Conservation (phyloP, 2,797 vertebrate genomes). For the Chlorospingus flavigularis region DNA sequence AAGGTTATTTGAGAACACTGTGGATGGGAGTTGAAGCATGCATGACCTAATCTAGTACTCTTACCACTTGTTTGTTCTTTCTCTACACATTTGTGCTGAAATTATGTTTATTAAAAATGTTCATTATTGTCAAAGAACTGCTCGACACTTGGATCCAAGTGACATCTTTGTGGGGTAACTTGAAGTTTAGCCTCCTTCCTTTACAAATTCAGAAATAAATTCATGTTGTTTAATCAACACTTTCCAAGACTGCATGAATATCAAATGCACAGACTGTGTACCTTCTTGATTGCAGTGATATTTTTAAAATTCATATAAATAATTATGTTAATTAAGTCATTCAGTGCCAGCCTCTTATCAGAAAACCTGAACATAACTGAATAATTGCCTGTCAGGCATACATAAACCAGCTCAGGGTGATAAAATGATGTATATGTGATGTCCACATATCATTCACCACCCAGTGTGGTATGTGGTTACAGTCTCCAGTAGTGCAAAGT, state of each 20-base stretch:
- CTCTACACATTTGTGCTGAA: not conserved
- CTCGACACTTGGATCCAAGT: not conserved
- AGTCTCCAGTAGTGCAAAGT: not conserved
- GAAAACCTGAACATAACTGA: conserved; percentile 42
- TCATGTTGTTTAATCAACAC: conserved; percentile 64
- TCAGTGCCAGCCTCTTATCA: conserved; percentile 37
- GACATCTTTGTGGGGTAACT: not conserved
- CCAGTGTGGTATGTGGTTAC: not conserved
- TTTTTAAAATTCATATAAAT: conserved; percentile 73
- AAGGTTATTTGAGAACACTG: not conserved
- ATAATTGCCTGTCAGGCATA: conserved; percentile 35
- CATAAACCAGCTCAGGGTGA: conserved; percentile 6
- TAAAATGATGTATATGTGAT: not conserved
- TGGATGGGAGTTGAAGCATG: not conserved
- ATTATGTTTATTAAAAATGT: not conserved
- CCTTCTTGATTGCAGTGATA: conserved; percentile 69
- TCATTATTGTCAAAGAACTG: not conserved
- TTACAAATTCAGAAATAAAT: conserved; percentile 17
- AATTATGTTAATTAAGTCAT: conserved; percentile 76
- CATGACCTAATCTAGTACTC: not conserved
- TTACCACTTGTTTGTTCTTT: not conserved
- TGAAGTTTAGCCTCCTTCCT: not conserved
- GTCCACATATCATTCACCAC: not conserved
- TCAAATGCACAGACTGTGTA: conserved; percentile 49
- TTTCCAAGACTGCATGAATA: conserved; percentile 65